Base-by-base conservation (phyloP, 2,888 invertebrate genomes). In the Octonoba sinensis region DNA sequence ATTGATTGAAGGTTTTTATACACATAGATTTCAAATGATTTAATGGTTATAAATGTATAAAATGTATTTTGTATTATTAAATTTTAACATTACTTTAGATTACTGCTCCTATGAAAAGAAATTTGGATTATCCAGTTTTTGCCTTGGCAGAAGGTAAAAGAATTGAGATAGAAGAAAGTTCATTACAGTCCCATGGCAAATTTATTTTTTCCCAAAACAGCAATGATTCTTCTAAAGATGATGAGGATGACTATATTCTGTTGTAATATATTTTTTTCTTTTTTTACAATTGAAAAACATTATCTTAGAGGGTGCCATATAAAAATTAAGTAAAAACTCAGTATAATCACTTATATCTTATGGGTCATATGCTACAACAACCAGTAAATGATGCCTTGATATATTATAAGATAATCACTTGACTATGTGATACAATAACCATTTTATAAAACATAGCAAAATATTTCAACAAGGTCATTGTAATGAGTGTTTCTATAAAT, bases 61-160 rank as follows among this genome's bases (percentile, higher is more conserved):
- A 36, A 36, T 36, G 36, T 13, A 44, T 65, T 65, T 47, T 65
- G 18, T 20, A 47, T 18, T 47, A 47, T 22, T 47, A 36, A 65
- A 64, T 27, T 64, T 64, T 36, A 3, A 36, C 11, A 44, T 66
- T 67, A 8, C 44, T 59, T 66, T 20, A 82, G 81, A 82, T 82
- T 36, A 71, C 74, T 59, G 81, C 81, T 24, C 92, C 91, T n/a
- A 86, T 87, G 3, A 86, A 86, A 59, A 87, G 88, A 77, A 87
- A 86, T 57, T 91, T 90, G 84, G 93, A 93, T 87, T 95, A 95
- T 89, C 95, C 96, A 46, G 92, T 95, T 90, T 96, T 95, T 90
- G 92, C 93, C 83, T 92, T 95, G 87, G 92, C 93, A 84, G 92
- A 93, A 86, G 95, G 95, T 78, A 86, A 86, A 51, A 86, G 87